Conservation (phyloP, 2,888 invertebrate species). For the Agrochola circellaris region DNA sequence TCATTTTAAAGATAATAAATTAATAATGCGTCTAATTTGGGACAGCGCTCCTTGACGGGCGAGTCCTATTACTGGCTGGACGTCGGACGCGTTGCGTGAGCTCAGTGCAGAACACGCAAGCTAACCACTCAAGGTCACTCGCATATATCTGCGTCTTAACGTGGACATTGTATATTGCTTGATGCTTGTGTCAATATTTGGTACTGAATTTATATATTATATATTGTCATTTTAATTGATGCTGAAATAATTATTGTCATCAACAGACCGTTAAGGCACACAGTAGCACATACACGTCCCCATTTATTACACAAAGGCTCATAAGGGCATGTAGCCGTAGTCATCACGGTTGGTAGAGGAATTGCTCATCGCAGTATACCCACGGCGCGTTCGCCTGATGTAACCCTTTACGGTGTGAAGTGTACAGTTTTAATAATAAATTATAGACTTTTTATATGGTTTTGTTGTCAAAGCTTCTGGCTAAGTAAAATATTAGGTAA, state of each 20-base stretch:
- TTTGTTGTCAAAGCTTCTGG: not conserved
- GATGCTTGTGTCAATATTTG: not conserved
- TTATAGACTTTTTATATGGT: not conserved
- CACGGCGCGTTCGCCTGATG: conserved; percentile 24
- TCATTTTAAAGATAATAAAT: too few relatives aligned
- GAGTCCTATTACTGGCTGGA: too few relatives aligned
- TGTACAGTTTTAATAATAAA: conserved; percentile 8
- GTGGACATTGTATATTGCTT: not conserved
- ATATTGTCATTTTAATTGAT: not conserved
- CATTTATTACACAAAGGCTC: conserved; percentile 20
- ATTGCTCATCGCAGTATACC: conserved; percentile 37
- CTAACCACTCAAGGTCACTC: too few relatives aligned
- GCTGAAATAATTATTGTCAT: conserved; percentile 3
- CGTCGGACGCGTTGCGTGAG: too few relatives aligned
- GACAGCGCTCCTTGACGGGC: too few relatives aligned
- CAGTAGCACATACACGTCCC: not conserved
- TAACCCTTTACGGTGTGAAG: conserved; percentile 27
- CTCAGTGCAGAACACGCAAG: too few relatives aligned
- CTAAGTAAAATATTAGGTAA: not conserved
- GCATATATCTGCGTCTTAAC: too few relatives aligned
- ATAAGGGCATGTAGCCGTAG: conserved; percentile 4
- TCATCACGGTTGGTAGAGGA: conserved; percentile 36
- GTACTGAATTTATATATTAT: not conserved
- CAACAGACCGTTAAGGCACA: conserved; percentile 14
- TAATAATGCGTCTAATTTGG: too few relatives aligned